Percentiles rank a stretch among this genome's conserved stretches.
Evolutionary conservation across 2,113 vertebrate species (phyloP).

Genomic region (Hepsetus odoe): DNA sequence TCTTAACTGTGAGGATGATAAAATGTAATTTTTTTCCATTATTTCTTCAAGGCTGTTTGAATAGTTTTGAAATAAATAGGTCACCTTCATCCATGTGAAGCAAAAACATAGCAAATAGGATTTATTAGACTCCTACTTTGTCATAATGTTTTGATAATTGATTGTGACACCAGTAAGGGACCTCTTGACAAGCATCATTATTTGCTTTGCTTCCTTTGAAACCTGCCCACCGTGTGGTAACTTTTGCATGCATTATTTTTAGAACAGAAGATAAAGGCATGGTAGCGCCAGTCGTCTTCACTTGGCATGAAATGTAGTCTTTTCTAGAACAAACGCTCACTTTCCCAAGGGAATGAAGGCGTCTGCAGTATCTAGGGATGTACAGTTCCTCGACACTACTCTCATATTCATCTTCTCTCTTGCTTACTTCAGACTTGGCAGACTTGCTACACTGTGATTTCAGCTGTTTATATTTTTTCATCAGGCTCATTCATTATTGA

Average conservation of each 20-base stretch:
- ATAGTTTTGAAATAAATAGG: slow-evolving; percentile 6
- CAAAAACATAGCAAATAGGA: neutral
- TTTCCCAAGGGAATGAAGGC: neutral
- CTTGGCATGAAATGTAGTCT: slow-evolving; percentile 8
- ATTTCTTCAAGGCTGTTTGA: neutral
- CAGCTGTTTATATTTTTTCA: slow-evolving; percentile 28
- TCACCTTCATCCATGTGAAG: neutral
- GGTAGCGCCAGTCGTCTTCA: neutral
- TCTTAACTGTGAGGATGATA: too few relatives aligned
- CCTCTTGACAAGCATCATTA: slow-evolving; percentile 2
- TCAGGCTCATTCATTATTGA: slow-evolving; percentile 27
- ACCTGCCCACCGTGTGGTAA: neutral
- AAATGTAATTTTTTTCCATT: neutral
- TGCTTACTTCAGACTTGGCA: neutral
- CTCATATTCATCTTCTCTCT: slow-evolving; percentile 7
- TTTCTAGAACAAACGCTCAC: slow-evolving; percentile 16
- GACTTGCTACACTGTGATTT: slow-evolving; percentile 22
- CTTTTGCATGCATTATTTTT: slow-evolving; percentile 21
- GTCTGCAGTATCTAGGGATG: neutral
- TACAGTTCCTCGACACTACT: neutral
- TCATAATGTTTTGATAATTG: slow-evolving; percentile 15
- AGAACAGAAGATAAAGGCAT: slow-evolving; percentile 31
- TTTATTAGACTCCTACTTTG: neutral
- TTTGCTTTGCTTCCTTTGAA: slow-evolving; percentile 7
- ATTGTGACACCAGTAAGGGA: slow-evolving; percentile 10